Base-by-base conservation (phyloP, 2,797 vertebrate species). In the Carapus acus region DNA sequence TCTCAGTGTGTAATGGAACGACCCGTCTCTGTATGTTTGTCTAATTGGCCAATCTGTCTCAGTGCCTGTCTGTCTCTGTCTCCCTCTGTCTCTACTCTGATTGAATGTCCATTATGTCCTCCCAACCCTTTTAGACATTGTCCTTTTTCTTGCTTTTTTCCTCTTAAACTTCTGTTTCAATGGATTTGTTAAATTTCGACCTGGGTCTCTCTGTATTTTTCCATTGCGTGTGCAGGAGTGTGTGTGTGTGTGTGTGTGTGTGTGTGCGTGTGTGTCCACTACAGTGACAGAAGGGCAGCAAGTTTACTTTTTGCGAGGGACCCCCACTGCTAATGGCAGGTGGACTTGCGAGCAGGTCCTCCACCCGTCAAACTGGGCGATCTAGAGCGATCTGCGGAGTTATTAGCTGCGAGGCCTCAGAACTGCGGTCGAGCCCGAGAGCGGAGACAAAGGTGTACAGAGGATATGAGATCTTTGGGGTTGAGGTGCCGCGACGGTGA, bases 381-480 rank as follows among this genome's bases (percentile, higher is more conserved):
- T 43, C 27, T 37, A 44, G 38, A 65, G 46, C 56, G 60, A 67
- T 54, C 38, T 45, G 37, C 52, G 58, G 38, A 64, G 41, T 78
- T 67, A 77, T 83, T 74, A 65, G 79, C 49, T 67, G 54, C 62
- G 74, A 58, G 65, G 69, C 71, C 72, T 77, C 43, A 17, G 59
- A 69, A 58, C 54, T 59, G 70, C 23, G 49, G 49, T 49, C 60
- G 43, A 57, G 51, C 37, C 58, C 65, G 5, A 65, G 57, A 76
- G 31, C 70, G 79, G 80, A 83, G 75, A 66, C 71, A 76, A 78
- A 83, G 71, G 80, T 83, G 79, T 81, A 64, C 12, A 58, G 71
- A 83, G 80, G 74, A 82, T 83, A 85, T 83, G 80, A 86, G 80
- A 69, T 80, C 66, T 80, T 79, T 66, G 76, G 78, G 72, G 67